A percentile compares a stretch with the other conserved stretches of the same genome.
phyloP scores from a whole-genome alignment of 2,797 vertebrate species.

The Argyrosomus regius region DNA sequence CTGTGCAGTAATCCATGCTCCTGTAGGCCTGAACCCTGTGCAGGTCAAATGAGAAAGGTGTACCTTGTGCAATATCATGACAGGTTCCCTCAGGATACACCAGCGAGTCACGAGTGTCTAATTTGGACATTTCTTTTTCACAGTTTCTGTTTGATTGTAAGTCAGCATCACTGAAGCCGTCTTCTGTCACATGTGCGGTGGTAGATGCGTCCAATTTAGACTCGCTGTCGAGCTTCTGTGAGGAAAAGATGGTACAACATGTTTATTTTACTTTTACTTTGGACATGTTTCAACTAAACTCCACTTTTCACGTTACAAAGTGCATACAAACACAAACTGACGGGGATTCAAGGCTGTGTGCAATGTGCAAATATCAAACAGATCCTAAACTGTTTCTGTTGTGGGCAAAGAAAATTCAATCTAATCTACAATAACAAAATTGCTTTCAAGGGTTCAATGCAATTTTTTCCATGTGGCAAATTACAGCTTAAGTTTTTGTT shows the following conservation, averaged over 20 bases:
- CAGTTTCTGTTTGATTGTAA: conserved; percentile 9
- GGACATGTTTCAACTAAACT: no score
- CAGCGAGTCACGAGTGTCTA: not conserved
- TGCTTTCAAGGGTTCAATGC: no score
- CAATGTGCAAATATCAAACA: not conserved
- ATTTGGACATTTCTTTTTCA: not conserved
- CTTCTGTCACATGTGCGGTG: conserved; percentile 4
- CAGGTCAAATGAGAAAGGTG: not conserved
- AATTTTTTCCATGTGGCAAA: not conserved
- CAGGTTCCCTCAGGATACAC: conserved; percentile 1
- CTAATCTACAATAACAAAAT: not conserved
- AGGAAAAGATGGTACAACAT: not conserved
- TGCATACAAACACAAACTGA: not conserved
- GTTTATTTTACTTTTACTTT: not conserved
- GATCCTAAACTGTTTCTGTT: not conserved
- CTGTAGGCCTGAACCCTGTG: not conserved
- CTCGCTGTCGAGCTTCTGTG: conserved; percentile 44
- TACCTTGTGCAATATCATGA: conserved; percentile 32
- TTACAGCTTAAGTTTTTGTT: not conserved
- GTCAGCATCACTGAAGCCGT: not conserved
- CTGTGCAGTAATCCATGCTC: not conserved
- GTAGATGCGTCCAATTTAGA: not conserved
- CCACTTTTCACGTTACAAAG: not conserved
- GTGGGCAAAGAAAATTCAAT: not conserved
- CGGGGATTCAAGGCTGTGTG: not conserved